Conservation (phyloP, 2,113 vertebrate genomes). For the Rhea pennata region DNA sequence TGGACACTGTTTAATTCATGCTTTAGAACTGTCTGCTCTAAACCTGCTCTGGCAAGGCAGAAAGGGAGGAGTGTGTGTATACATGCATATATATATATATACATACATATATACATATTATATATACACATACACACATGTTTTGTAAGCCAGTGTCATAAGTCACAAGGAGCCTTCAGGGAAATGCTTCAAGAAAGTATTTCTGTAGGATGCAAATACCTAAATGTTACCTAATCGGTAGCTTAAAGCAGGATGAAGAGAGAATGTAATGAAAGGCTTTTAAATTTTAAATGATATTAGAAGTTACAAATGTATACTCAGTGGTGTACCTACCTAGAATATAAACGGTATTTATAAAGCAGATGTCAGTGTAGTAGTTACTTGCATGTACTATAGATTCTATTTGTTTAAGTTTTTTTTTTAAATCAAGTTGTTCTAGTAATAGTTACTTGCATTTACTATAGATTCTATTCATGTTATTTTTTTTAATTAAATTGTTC, state of each 20-base stretch:
- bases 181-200: not conserved
- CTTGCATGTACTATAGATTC: not conserved
- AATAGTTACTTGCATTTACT: not conserved
- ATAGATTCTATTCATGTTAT: not conserved
- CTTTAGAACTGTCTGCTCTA: not conserved
- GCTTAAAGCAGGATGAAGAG: not conserved
- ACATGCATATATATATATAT: not conserved
- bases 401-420: not conserved
- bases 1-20: accelerated
- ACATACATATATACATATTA: not conserved
- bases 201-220: not conserved
- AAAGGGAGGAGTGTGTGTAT: not conserved
- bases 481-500: not conserved
- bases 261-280: not conserved
- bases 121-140: not conserved
- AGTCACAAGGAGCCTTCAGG: not conserved
- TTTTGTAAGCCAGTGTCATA: not conserved
- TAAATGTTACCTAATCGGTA: not conserved
- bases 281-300: not conserved
- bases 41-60: not conserved
- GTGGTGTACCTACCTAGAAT: not conserved
- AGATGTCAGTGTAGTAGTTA: not conserved
- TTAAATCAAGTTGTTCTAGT: not conserved
- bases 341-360: not conserved
- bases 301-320: not conserved